Conservation (phyloP, 2,113 vertebrate genomes). For the Halcyon senegalensis region DNA sequence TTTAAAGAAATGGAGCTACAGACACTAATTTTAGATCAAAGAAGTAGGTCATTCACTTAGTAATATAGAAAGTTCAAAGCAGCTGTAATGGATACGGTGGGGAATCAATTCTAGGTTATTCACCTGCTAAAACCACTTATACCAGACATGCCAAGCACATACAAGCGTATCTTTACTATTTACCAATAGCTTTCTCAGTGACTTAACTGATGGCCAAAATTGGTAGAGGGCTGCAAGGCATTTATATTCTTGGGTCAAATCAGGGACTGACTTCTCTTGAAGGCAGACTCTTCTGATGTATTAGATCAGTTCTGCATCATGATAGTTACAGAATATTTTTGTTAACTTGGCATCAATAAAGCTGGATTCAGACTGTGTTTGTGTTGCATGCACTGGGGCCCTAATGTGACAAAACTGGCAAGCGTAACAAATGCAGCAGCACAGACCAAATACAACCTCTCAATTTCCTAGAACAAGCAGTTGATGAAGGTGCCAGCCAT, state of each 20-base stretch:
- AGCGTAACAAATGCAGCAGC: not conserved
- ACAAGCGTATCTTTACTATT: not conserved
- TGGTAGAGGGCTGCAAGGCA: not conserved
- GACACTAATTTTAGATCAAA: slow-evolving; percentile 42
- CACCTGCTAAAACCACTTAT: not conserved
- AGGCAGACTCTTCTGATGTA: not conserved
- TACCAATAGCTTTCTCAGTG: not conserved
- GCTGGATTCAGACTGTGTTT: not conserved
- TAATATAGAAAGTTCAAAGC: slow-evolving; percentile 1
- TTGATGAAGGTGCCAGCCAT: not conserved
- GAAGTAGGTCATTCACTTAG: not conserved
- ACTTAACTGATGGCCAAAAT: not conserved
- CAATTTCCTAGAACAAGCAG: not conserved
- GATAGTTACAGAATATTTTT: not conserved
- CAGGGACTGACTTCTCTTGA: not conserved
- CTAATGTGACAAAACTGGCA: not conserved
- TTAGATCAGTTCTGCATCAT: not conserved
- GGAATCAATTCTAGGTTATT: not conserved
- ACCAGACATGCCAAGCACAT: not conserved
- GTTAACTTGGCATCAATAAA: not conserved
- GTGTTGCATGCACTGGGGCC: not conserved
- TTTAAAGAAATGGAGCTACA: not conserved
- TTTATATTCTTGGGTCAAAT: not conserved
- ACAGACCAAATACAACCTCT: not conserved
- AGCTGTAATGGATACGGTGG: not conserved